A percentile compares a stretch with the other conserved stretches of the same genome.
phyloP scores from a whole-genome alignment of 2,888 invertebrate genomes.

The Drosophila putrida region DNA sequence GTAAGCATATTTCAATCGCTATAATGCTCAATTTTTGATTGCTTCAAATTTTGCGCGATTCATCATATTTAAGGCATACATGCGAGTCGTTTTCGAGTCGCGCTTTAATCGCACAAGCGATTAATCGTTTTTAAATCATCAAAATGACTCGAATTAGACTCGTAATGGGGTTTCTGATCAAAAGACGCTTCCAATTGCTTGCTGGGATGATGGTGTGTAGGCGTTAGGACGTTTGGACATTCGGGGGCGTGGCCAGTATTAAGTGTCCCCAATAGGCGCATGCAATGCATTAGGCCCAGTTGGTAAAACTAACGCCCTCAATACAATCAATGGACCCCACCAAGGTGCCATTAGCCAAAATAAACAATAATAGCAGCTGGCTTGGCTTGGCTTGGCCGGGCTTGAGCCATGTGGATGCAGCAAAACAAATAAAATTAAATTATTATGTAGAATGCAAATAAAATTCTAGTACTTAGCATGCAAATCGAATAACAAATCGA shows the following conservation, averaged over 20 bases:
- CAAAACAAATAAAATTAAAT: conserved; percentile 79
- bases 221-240: conserved; percentile 3
- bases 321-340: conserved; percentile 62
- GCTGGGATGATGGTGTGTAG: conserved; percentile 5
- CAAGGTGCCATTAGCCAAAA: conserved; percentile 71
- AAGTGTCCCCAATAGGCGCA: conserved; percentile 71
- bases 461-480: conserved; percentile 68
- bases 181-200: no score
- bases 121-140: no score
- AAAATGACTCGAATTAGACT: no score
- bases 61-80: no score
- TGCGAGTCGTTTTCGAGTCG: no score
- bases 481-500: conserved; percentile 69
- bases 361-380: conserved; percentile 56
- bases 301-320: conserved; percentile 36
- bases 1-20: no score
- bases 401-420: conserved; percentile 60
- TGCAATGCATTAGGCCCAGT: conserved; percentile 55
- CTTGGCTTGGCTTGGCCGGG: conserved; percentile 22
- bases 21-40: no score
- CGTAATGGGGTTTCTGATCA: no score
- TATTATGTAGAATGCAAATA: conserved; percentile 79
- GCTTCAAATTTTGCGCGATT: no score
- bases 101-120: no score
- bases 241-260: conserved; percentile 54